A percentile compares a stretch with the other conserved stretches of the same genome.
phyloP scores from a whole-genome alignment of 2,797 vertebrate species.

The Brotula barbata region DNA sequence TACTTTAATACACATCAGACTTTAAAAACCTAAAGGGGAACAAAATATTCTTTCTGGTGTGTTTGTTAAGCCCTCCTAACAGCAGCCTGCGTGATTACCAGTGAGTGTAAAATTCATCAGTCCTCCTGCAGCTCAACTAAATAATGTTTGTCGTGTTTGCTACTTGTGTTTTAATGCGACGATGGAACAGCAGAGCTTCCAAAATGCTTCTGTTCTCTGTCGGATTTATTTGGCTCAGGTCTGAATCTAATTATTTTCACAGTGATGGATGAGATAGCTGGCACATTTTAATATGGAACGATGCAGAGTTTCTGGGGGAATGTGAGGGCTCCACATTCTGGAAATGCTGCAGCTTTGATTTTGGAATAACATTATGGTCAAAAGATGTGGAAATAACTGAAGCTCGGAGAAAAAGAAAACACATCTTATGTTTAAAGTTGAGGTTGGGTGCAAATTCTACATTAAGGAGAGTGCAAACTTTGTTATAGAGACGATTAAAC shows the following conservation, averaged over 20 bases:
- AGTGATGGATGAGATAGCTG: constrained; percentile 42
- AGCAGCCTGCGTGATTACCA: background rate
- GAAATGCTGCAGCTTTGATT: constrained; percentile 20
- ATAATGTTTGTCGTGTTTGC: constrained; percentile 24
- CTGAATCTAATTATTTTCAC: constrained; percentile 47
- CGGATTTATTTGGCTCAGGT: constrained; percentile 26
- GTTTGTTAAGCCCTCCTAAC: constrained; percentile 8
- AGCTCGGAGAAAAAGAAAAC: too few relatives aligned
- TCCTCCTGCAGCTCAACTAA: constrained; percentile 1
- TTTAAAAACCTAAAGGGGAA: background rate
- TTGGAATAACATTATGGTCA: background rate
- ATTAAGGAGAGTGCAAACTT: background rate
- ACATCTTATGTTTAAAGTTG: too few relatives aligned
- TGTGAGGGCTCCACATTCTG: background rate
- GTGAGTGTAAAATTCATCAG: too few relatives aligned
- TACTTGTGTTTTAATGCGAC: constrained; percentile 20
- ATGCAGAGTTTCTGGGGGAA: constrained; percentile 12
- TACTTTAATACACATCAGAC: too few relatives aligned
- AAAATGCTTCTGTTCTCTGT: constrained; percentile 24
- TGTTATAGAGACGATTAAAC: too few relatives aligned
- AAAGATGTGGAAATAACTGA: background rate
- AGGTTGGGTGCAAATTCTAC: background rate
- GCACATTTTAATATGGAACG: constrained; percentile 18
- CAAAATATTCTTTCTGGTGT: background rate
- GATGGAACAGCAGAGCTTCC: constrained; percentile 12